Base-by-base conservation (phyloP, 2,888 invertebrate genomes). In the Fragum whitleyi region DNA sequence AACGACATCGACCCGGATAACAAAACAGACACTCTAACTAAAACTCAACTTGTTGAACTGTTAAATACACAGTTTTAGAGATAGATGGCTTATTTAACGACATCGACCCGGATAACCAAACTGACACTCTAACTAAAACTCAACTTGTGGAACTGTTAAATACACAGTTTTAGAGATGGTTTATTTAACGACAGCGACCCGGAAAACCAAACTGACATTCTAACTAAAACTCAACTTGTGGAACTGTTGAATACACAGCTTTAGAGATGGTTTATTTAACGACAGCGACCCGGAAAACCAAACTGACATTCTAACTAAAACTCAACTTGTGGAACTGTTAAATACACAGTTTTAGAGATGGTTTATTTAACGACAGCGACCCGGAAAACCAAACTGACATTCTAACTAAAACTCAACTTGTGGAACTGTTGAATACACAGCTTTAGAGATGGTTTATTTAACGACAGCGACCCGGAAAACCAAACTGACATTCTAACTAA, bases 361-460 rank as follows among this genome's bases (percentile, higher is more conserved):
- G 11, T 29, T 19, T 61, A 16, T 61, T 61, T 28, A 6, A 61
- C 19, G 61, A 61, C n/a, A 9, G 26, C 14, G 61, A 61, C 29
- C 61, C 61, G 7, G 61, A 61, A 1, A 29, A 29, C 26, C 19
- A 9, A 19, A 16, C 29, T 14, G 29, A 61, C 16, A 28, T n/a
- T 14, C 23, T 61, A 11, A 29, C 61, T 16, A 61, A 29, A 23
- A 16, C 29, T 26, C 61, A 61, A 29, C 61, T 61, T 19, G 14
- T 6, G 11, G 3, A 61, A 23, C n/a, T 61, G 7, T 23, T 61
- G 16, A 61, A 19, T 1, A 61, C 28, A 9, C 2, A 61, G 29
- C 28, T 61, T 28, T 61, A 23, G 28, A n/a, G 62, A 62, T 16
- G 62, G 16, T 36, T 9, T 62, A n/a, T 62, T 62, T n/a, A 32